Base-by-base conservation (phyloP, 2,888 invertebrate genomes). In the Acrocyrtus sp. region DNA sequence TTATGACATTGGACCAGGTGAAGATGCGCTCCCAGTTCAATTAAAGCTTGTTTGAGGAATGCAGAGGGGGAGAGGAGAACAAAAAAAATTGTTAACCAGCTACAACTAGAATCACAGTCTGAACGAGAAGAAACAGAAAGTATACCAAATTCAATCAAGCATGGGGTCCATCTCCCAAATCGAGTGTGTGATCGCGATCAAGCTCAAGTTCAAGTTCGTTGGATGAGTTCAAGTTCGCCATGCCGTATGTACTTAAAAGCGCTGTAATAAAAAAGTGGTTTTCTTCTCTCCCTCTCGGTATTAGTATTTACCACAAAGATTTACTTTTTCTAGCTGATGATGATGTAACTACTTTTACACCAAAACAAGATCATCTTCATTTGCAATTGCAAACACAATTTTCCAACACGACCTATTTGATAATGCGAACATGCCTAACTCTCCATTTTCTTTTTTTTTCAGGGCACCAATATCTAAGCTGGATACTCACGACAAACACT, bases 161-260 rank as follows among this genome's bases (percentile, higher is more conserved):
- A 34, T 34, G n/a, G n/a, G n/a, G n/a, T n/a, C n/a, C n/a, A n/a
- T n/a, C n/a, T n/a, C n/a, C n/a, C n/a, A n/a, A n/a, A n/a, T n/a
- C n/a, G n/a, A n/a, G n/a, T n/a, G n/a, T n/a, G n/a, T 6, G 17
- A 43, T 43, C 4, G 34, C 34, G 34, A 34, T 5, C 34, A 48
- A 48, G 21, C 17, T 48, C 66, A 66, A 66, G 66, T 57, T 66
- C 66, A 66, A 66, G 66, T 66, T 66, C 66, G 56, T 56, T 56
- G 48, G 56, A 47, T 34, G 39, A 48, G 56, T 66, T 66, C 65
- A 66, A 56, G 47, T 66, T 66, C 51, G 34, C 45, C 34, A 34
- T 34, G 12, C n/a, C n/a, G n/a, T n/a, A n/a, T n/a, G n/a, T n/a
- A n/a, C n/a, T n/a, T n/a, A n/a, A n/a, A n/a, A n/a, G n/a, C n/a